phyloP scores from a whole-genome alignment of 2,797 vertebrate genomes.

The Varecia variegata region DNA sequence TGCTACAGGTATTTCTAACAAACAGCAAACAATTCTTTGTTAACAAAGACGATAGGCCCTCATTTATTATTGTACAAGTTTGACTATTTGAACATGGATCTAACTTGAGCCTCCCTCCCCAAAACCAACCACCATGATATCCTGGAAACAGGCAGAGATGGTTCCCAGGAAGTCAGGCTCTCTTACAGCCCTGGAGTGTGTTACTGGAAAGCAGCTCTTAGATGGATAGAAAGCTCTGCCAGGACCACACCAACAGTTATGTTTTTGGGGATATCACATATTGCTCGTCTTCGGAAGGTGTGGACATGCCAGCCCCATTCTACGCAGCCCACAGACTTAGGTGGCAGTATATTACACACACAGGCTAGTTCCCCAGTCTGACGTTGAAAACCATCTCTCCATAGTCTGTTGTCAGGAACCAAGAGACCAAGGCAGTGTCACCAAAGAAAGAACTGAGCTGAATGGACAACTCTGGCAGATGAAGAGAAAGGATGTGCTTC shows the following conservation, averaged over 20 bases:
- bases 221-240: background rate
- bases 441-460: background rate
- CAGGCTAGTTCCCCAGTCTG: background rate
- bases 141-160: background rate
- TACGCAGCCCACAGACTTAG: fast-evolving
- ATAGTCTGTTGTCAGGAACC: background rate
- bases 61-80: background rate
- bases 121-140: background rate
- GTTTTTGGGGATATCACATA: background rate
- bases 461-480: background rate
- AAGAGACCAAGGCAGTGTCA: background rate
- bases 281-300: too few relatives aligned
- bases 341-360: background rate
- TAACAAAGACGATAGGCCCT: background rate
- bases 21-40: background rate
- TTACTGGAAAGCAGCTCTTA: background rate
- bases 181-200: background rate
- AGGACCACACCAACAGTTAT: background rate
- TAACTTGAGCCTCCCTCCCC: background rate
- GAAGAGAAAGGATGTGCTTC: background rate
- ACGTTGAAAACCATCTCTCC: background rate
- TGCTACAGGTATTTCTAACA: background rate
- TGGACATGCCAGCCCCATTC: background rate
- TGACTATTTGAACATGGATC: background rate
- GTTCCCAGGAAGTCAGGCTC: background rate